Evolutionary conservation across 2,888 invertebrate genomes (phyloP), one percentile per base, ranked within the genome.

Genomic region (Apamea epomidion): DNA sequence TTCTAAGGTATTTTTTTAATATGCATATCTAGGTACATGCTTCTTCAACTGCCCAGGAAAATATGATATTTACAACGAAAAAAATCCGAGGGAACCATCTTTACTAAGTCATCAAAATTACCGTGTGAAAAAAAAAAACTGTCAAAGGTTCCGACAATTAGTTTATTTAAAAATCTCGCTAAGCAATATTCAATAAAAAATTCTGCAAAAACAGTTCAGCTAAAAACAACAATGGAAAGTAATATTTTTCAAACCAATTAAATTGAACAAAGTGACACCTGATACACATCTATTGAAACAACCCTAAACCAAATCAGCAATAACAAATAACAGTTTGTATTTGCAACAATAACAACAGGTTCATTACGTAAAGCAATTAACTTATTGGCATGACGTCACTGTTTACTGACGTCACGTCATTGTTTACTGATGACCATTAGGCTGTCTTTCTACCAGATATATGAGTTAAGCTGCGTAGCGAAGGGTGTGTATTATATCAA

Each of bases 341-440:
- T n/a, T 68, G 71, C 25, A 65, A 64, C 54, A 82, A 45, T 29
- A 72, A 84, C 80, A 80, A 84, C 76, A 81, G 78, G 69, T 81
- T 72, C 42, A 80, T 74, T 76, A 71, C 21, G 32, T n/a, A 37
- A 80, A 84, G 32, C 84, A 74, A 80, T 84, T 68, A 62, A 71
- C 48, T 74, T 70, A 58, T 64, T 80, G 84, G 42, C 18, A 64
- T 69, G 65, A 79, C 32, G 45, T 65, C 69, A 69, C 29, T 73
- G 69, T 69, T 76, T 42, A 64, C 29, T 68, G 76, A 80, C 7
- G 2, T 42, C n/a, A 69, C 8, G 54, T 32, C 67, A 64, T 42
- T 73, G 51, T 73, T 62, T 45, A 54, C 42, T 60, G 67, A 68
- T 18, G 5, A 14, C 21, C 25, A 37, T 60, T n/a, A 37, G 45